These are phyloP conservation scores for Drosophila maculinotata DNA, from an alignment of 2,888 invertebrate species.

Conservation along the genomic window DNA sequence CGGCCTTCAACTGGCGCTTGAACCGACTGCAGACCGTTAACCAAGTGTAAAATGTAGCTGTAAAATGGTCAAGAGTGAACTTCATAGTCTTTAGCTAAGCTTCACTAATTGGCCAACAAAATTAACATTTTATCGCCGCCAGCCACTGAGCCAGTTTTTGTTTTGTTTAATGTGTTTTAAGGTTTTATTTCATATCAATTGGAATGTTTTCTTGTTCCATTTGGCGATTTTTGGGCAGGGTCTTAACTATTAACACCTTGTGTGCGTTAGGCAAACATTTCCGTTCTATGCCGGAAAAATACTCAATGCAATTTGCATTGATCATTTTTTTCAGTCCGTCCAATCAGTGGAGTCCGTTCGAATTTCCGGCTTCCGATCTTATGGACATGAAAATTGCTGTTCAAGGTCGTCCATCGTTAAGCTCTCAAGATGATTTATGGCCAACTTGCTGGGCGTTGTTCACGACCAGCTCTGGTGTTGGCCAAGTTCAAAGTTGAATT, in stretches of 20 bases:
- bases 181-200: slow-evolving; percentile 12
- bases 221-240: slow-evolving; percentile 38
- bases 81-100: neutral
- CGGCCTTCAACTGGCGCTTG: slow-evolving; percentile 37
- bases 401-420: slow-evolving; percentile 38
- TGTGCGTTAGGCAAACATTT: slow-evolving; percentile 19
- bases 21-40: slow-evolving; percentile 36
- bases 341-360: slow-evolving; percentile 1
- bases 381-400: slow-evolving; percentile 62
- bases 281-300: slow-evolving; percentile 55
- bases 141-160: slow-evolving; percentile 23
- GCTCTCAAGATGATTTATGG: slow-evolving; percentile 60
- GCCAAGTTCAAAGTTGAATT: slow-evolving; percentile 57
- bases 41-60: slow-evolving; percentile 36
- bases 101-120: slow-evolving; percentile 42
- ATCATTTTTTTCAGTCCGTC: slow-evolving; percentile 53
- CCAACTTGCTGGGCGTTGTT: slow-evolving; percentile 46
- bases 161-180: too few species aligned
- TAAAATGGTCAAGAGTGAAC: slow-evolving; percentile 26
- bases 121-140: slow-evolving; percentile 31
- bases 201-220: slow-evolving; percentile 25
- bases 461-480: slow-evolving; percentile 1
- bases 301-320: slow-evolving; percentile 46
- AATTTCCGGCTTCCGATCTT: slow-evolving; percentile 65
- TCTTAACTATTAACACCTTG: slow-evolving; percentile 45